Evolutionary conservation across 92 coral and sea anemone species (phyloP).

Genomic region (Scolanthus callimorphus): DNA sequence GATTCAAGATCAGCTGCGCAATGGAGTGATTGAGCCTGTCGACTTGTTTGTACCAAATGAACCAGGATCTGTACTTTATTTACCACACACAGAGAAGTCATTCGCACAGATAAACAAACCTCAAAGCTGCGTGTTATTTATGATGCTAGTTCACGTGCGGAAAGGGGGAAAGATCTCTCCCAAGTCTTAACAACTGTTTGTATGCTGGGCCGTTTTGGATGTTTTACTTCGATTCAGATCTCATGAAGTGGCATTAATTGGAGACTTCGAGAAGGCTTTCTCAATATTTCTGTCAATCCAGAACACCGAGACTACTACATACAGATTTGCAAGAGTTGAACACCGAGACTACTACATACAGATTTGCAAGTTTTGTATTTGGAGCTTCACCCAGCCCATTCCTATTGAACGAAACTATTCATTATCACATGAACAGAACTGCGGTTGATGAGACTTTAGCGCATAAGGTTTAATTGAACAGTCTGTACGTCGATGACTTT

Average conservation of each 20-base stretch:
- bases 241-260: conserved; percentile 6
- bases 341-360: conserved; percentile 6
- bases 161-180: not conserved
- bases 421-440: conserved; percentile 13
- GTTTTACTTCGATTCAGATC: conserved; percentile 8
- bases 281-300: conserved; percentile 2
- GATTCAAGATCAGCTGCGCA: not conserved
- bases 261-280: conserved; percentile 41
- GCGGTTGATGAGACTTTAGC: conserved; percentile 13
- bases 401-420: conserved; percentile 18
- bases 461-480: conserved; percentile 8
- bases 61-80: not conserved
- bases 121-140: conserved; percentile 4
- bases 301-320: conserved; percentile 23
- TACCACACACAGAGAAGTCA: conserved; percentile 3
- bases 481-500: conserved; percentile 44
- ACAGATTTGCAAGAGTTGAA: not conserved
- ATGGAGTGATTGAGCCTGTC: too few species aligned
- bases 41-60: not conserved
- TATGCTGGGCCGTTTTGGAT: conserved; percentile 17
- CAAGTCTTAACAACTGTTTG: conserved; percentile 1
- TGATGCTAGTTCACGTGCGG: conserved; percentile 6
- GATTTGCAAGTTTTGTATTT: conserved; percentile 32
- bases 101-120: conserved; percentile 7
- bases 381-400: conserved; percentile 32